Evolutionary conservation across 2,113 vertebrate species (phyloP).

Genomic region (Callionymus lyra): DNA sequence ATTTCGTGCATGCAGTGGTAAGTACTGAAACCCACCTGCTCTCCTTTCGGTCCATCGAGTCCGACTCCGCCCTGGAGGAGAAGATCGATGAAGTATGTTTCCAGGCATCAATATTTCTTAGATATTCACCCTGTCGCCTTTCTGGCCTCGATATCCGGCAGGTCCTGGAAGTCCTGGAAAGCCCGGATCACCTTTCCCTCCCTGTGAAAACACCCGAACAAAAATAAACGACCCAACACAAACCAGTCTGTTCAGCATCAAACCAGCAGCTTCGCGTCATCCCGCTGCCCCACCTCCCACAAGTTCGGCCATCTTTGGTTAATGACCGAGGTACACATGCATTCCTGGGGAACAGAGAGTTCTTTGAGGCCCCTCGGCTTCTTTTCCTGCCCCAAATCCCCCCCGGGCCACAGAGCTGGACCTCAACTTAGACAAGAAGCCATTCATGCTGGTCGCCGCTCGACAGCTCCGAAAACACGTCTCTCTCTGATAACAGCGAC

Average conservation of each 20-base stretch:
- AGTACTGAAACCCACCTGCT: slow-evolving; percentile 68
- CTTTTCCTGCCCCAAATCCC: slow-evolving; percentile 40
- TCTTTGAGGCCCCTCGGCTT: slow-evolving; percentile 70
- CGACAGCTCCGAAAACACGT: no score
- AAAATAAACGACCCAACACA: slow-evolving; percentile 28
- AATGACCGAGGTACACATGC: slow-evolving; percentile 33
- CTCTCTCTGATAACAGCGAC: no score
- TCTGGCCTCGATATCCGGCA: slow-evolving; percentile 77
- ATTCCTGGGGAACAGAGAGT: slow-evolving; percentile 73
- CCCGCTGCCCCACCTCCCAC: background rate
- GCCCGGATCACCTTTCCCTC: slow-evolving; percentile 76
- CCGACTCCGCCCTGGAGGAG: slow-evolving; percentile 76
- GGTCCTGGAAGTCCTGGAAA: slow-evolving; percentile 86
- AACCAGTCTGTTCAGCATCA: slow-evolving; percentile 23
- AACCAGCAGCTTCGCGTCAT: background rate
- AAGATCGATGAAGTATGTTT: no score
- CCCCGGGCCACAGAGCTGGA: slow-evolving; percentile 56
- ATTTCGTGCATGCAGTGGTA: background rate
- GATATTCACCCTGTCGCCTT: slow-evolving; percentile 85
- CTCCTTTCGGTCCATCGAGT: slow-evolving; percentile 81
- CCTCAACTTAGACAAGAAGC: slow-evolving; percentile 72
- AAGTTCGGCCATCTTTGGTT: slow-evolving; percentile 4
- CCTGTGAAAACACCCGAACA: slow-evolving; percentile 68
- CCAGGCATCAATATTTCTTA: no score
- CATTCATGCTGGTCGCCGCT: slow-evolving; percentile 71